Evolutionary conservation across 2,888 invertebrate species (phyloP).

Genomic region (Stomorhina lunata): DNA sequence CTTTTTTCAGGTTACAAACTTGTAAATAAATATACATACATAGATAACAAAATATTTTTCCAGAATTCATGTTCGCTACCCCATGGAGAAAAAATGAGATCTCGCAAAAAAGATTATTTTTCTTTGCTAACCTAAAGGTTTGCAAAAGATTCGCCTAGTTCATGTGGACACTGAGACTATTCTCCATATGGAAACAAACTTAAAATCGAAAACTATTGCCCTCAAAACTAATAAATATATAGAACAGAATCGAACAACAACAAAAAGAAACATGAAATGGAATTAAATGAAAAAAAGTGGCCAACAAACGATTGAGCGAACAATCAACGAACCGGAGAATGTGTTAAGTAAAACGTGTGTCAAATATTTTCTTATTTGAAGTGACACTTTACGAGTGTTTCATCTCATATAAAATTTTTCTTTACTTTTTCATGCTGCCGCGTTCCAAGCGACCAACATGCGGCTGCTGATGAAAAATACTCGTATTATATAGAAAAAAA

Average conservation of each 20-base stretch:
- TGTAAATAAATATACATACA: too few relatives aligned
- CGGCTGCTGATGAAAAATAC: not conserved
- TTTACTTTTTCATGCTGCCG: conserved; percentile 42
- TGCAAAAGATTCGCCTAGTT: too few relatives aligned
- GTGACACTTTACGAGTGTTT: conserved; percentile 67
- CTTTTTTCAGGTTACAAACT: too few relatives aligned
- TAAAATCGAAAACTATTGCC: too few relatives aligned
- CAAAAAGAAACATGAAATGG: not conserved
- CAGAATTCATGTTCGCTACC: too few relatives aligned
- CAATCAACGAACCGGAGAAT: conserved; percentile 16
- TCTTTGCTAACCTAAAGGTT: too few relatives aligned
- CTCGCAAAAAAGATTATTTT: too few relatives aligned
- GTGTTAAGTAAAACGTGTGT: conserved; percentile 62
- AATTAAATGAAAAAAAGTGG: conserved; percentile 1
- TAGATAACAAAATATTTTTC: too few relatives aligned
- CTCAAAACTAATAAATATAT: too few relatives aligned
- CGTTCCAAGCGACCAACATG: not conserved
- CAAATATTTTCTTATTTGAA: conserved; percentile 66
- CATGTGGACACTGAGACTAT: too few relatives aligned
- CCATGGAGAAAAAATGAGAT: too few relatives aligned
- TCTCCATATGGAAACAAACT: too few relatives aligned
- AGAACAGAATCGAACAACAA: not conserved
- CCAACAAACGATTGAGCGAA: conserved; percentile 15
- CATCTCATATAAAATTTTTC: conserved; percentile 55
- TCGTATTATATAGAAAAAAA: not conserved